Evolutionary conservation across 92 coral and sea anemone species (phyloP).

Genomic region (Phenganax marumi): DNA sequence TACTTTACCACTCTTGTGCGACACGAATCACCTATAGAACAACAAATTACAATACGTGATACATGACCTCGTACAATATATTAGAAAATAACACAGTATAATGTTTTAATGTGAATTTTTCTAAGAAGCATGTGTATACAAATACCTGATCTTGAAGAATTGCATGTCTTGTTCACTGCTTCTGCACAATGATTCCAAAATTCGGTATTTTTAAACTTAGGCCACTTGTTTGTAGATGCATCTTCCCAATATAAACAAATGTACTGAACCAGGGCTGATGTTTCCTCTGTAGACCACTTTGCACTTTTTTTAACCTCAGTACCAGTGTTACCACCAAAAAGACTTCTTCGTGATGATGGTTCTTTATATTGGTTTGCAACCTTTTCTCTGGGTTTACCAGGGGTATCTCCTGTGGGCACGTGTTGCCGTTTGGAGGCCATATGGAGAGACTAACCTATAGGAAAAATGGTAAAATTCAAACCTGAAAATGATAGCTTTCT

Average conservation of each 20-base stretch:
- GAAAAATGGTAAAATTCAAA: conserved; percentile 7
- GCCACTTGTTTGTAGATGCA: conserved; percentile 53
- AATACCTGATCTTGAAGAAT: conserved; percentile 17
- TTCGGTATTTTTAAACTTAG: conserved; percentile 30
- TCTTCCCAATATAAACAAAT: no score
- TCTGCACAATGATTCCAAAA: conserved; percentile 55
- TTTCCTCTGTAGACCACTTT: no score
- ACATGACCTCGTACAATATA: conserved; percentile 3
- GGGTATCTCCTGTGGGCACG: no score
- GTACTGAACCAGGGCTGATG: no score
- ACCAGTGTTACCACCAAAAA: no score
- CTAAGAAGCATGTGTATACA: conserved; percentile 5
- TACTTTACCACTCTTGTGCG: conserved; percentile 22
- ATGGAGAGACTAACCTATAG: no score
- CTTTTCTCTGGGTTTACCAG: no score
- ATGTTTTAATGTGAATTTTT: not conserved
- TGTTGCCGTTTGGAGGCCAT: no score
- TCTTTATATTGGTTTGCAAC: no score
- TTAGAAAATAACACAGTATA: conserved; percentile 4
- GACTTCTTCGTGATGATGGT: no score
- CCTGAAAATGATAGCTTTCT: conserved; percentile 1
- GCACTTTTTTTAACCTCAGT: no score
- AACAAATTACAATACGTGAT: not conserved
- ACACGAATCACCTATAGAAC: conserved; percentile 6
- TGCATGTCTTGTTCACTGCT: no score